Conservation (phyloP, 2,888 invertebrate genomes). For the Drosophila neutralis region DNA sequence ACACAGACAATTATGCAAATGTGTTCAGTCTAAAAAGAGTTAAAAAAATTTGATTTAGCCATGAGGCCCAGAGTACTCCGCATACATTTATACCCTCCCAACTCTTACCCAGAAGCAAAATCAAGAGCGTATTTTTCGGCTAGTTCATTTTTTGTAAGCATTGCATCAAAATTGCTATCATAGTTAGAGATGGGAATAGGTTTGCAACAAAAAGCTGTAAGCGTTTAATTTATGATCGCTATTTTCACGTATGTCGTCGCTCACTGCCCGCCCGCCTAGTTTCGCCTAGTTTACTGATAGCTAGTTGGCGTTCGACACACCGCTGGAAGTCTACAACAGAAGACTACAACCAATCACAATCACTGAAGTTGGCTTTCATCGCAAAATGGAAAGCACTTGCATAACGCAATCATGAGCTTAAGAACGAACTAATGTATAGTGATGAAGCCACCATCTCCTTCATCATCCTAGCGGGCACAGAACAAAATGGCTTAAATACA, state of each 20-base stretch:
- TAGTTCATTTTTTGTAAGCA: background rate
- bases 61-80: accelerated
- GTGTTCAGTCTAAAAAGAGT: background rate
- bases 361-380: background rate
- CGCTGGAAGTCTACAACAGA: background rate
- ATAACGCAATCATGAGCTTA: background rate
- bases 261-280: background rate
- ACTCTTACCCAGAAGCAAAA: background rate
- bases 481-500: background rate
- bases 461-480: background rate
- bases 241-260: background rate
- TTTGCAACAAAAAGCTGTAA: background rate
- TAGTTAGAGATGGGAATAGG: background rate
- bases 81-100: background rate
- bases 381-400: background rate
- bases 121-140: background rate
- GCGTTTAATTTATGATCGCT: background rate
- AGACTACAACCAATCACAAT: background rate
- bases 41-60: background rate
- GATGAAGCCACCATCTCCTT: background rate
- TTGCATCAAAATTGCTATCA: background rate
- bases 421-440: background rate
- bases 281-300: background rate
- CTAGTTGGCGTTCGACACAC: background rate
- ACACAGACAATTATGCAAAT: background rate